Conservation (phyloP, 2,113 vertebrate genomes). For the Theristicus caerulescens region DNA sequence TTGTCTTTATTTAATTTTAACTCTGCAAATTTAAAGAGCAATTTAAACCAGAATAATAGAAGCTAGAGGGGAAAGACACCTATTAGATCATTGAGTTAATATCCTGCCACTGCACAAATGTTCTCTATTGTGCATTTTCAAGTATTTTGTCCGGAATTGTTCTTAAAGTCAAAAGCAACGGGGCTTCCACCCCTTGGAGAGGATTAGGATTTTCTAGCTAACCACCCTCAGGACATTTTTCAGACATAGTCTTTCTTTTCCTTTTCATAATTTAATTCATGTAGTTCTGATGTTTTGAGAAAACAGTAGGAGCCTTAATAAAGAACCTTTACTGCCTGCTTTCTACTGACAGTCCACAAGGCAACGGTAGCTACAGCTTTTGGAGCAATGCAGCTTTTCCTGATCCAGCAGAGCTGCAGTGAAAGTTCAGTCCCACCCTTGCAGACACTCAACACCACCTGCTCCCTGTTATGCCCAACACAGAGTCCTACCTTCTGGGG, state of each 20-base stretch:
- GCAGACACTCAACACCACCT: background rate
- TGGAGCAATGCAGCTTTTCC: background rate
- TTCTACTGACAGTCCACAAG: background rate
- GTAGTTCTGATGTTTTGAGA: background rate
- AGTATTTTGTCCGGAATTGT: background rate
- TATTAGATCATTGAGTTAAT: constrained; percentile 9
- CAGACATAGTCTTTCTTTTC: background rate
- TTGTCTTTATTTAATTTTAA: constrained; percentile 38
- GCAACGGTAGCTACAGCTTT: background rate
- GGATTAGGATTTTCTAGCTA: background rate
- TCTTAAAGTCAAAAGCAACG: background rate
- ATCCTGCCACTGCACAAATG: background rate
- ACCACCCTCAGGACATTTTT: background rate
- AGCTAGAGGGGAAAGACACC: background rate
- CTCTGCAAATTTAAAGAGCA: constrained; percentile 16
- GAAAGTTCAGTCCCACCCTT: background rate
- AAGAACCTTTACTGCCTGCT: background rate
- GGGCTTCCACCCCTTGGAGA: background rate
- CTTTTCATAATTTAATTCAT: background rate
- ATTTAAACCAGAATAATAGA: constrained; percentile 1
- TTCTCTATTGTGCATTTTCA: background rate
- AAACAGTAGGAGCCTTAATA: background rate
- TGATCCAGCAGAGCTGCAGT: background rate
- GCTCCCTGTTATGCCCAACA: background rate
- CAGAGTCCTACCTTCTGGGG: background rate